A percentile compares a stretch with the other conserved stretches of the same genome.
Conservation (phyloP, 2,113 vertebrate genomes). For the Labeo rohita region DNA sequence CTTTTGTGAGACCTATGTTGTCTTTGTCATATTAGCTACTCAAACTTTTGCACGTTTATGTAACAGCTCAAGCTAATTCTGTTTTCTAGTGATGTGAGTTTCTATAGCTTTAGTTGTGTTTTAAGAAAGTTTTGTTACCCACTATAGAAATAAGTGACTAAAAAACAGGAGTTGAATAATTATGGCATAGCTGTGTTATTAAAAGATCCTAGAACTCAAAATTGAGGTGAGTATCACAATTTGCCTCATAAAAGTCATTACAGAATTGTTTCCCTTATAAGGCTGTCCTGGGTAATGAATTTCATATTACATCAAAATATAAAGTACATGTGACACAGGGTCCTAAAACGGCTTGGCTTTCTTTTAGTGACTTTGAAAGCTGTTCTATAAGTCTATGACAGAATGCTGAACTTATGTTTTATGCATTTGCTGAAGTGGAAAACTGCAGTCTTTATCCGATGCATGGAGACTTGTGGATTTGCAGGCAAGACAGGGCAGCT, state of each 20-base stretch:
- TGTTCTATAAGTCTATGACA: not conserved
- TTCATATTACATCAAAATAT: not conserved
- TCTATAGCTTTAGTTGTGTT: no score
- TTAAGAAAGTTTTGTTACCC: no score
- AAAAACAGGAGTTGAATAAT: no score
- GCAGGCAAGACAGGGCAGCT: not conserved
- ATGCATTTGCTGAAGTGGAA: slow-evolving; percentile 4
- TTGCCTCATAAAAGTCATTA: not conserved
- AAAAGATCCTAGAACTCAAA: no score
- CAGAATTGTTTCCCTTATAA: not conserved
- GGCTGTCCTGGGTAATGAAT: not conserved
- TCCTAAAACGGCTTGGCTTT: not conserved
- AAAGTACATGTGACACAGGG: not conserved
- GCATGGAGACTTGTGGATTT: slow-evolving; percentile 15
- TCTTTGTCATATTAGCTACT: no score
- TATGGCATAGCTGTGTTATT: no score
- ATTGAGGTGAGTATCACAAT: not conserved
- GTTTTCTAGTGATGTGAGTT: no score
- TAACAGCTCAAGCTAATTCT: no score
- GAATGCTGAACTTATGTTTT: not conserved
- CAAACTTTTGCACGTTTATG: no score
- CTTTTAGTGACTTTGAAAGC: not conserved
- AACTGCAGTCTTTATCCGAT: not conserved
- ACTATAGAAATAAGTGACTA: no score
- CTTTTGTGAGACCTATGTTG: no score